Conservation (phyloP, 2,797 vertebrate genomes). For the Sebastes itinus region DNA sequence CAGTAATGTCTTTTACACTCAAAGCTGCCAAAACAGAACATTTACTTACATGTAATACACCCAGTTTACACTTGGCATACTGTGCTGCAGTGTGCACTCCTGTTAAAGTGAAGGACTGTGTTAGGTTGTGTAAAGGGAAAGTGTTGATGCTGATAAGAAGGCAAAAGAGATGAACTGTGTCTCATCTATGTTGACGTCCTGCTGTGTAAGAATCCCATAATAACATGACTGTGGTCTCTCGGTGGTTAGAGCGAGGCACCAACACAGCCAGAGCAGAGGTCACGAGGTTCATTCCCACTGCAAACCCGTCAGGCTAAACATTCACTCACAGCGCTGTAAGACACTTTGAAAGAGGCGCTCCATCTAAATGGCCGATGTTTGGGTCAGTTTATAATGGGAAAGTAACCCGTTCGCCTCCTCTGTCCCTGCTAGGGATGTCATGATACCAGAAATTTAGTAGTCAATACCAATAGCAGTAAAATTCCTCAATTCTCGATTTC, state of each 20-base stretch:
- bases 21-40: background rate
- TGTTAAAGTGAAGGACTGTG: background rate
- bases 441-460: too few species aligned
- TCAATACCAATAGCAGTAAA: too few species aligned
- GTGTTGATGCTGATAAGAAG: background rate
- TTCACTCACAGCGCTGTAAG: background rate
- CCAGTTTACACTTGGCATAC: background rate
- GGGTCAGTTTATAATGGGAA: background rate
- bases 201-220: background rate
- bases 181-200: background rate
- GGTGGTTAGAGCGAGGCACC: background rate
- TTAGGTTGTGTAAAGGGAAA: background rate
- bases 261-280: background rate
- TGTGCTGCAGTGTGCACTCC: background rate
- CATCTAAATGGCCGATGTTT: too few species aligned
- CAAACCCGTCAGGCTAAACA: background rate
- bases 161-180: background rate
- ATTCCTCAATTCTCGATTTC: too few species aligned
- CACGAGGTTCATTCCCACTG: slow-evolving; percentile 2
- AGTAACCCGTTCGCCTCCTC: background rate
- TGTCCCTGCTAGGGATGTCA: background rate
- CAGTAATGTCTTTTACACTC: slow-evolving; percentile 6
- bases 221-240: background rate
- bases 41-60: slow-evolving; percentile 10
- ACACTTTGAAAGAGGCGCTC: background rate